Evolutionary conservation across 1,140 invertebrate species (phyloP), one percentile per base, ranked within the genome.

Genomic region (Drosophila biarmipes): DNA sequence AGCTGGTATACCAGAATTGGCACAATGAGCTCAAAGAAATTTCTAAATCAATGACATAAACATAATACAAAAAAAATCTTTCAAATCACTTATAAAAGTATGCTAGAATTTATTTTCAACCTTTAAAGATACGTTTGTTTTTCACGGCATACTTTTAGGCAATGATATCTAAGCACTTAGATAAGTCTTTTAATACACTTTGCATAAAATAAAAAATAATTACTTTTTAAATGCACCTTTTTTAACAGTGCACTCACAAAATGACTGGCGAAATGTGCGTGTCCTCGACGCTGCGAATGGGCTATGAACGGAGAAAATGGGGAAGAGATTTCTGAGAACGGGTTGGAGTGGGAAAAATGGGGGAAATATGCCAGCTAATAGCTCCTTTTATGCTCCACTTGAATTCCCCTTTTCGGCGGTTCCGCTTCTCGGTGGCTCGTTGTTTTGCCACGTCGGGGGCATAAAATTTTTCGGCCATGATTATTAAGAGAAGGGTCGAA

Each of bases 311-410:
- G 17, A 12, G 45, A 8, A 27, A 42, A 11, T 19, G 29, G 15
- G 52, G 6, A 29, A 27, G 6, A 11, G 14, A 27, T 24, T 46
- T 14, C 24, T 17, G 31, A 45, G 10, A 31, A 45, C 35, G 15
- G 43, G 56, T 34, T 66, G 45, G 29, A 27, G 34, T 37, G 56
- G 40, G 46, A n/a, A 38, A 56, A 66, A 43, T 52, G 57, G 56
- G 10, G 35, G 45, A 75, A 76, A 76, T 59, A 45, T 57, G 48
- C 40, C 21, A 75, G 69, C 82, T 87, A 87, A 87, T 87, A 87
- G 82, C 84, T 82, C 45, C 75, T 87, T 87, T 87, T 78, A 82
- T 87, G 82, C 57, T 55, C 61, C 82, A 82, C 74, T 87, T 86
- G 72, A 87, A 82, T 74, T 76, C 58, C 48, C 51, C 37, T 40